Evolutionary conservation across 2,113 vertebrate genomes (phyloP).

Genomic region (Pteropus alecto): DNA sequence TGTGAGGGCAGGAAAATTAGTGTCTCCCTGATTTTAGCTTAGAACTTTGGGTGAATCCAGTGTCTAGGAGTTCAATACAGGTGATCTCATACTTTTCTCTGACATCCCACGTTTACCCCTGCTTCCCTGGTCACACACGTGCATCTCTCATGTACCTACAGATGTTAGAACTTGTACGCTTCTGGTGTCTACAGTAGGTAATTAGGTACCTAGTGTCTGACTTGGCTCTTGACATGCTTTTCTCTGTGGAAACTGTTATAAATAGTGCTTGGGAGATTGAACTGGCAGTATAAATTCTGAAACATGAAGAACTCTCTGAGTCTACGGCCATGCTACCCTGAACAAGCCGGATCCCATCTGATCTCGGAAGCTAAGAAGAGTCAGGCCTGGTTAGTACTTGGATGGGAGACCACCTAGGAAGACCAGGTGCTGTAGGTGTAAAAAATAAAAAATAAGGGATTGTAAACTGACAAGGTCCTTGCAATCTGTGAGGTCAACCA

Average conservation of each 20-base stretch:
- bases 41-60: not conserved
- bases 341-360: no score
- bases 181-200: not conserved
- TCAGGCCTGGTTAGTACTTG: no score
- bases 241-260: not conserved
- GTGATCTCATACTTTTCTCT: not conserved
- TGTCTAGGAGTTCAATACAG: not conserved
- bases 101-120: not conserved
- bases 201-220: not conserved
- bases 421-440: no score
- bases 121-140: not conserved
- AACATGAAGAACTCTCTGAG: not conserved
- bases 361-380: no score
- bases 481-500: no score
- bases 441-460: no score
- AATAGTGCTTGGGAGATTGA: not conserved
- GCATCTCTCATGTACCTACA: not conserved
- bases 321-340: no score
- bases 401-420: no score
- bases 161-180: not conserved
- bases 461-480: no score
- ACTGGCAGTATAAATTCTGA: not conserved
- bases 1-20: not conserved
- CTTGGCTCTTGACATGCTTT: not conserved
- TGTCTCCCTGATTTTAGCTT: not conserved